Evolutionary conservation across 2,797 vertebrate species (phyloP), one percentile per base, ranked within the genome.

Genomic region (Gymnothorax javanicus): DNA sequence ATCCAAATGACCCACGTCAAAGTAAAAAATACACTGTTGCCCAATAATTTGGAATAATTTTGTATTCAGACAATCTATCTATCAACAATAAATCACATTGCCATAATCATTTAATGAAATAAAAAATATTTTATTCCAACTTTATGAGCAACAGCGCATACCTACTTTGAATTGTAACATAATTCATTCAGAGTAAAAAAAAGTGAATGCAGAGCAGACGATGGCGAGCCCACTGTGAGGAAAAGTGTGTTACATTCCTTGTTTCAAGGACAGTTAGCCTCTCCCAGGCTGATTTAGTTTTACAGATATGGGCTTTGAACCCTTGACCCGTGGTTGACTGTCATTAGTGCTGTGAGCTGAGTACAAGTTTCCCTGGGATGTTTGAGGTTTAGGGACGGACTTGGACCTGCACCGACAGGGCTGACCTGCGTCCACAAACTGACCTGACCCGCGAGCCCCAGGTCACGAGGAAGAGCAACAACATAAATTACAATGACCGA

Each of bases 391-490:
- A 12, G 12, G 64, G 20, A 89, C 88, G 88, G 89, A 67, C 62
- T 89, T 89, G 86, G 69, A 82, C 67, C 60, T 84, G 87, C 87
- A 89, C 88, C 89, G 88, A 90, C 82, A 86, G 11, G 11, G 84
- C 56, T 33, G 75, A 89, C 82, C 58, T 84, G 60, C 84, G 79
- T 62, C 7, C 90, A 84, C 25, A 54, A 88, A 82, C 73, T 84
- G 20, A 87, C 86, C 73, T 82, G 7, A 58, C 58, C 58, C 52
- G 57, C 71, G 17, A 83, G 52, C 79, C 64, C 33, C 71, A 17
- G 23, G 59, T 79, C 57, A 56, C 23, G 59, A 64, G 57, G 23
- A 13, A 69, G 58, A 77, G 12, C 57, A 88, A 33, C 25, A 59
- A 50, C 17, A 75, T 15, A 50, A 75, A 75, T 27, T 9, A 75